Conservation (phyloP, 2,888 invertebrate species). For the Dione vanillae region DNA sequence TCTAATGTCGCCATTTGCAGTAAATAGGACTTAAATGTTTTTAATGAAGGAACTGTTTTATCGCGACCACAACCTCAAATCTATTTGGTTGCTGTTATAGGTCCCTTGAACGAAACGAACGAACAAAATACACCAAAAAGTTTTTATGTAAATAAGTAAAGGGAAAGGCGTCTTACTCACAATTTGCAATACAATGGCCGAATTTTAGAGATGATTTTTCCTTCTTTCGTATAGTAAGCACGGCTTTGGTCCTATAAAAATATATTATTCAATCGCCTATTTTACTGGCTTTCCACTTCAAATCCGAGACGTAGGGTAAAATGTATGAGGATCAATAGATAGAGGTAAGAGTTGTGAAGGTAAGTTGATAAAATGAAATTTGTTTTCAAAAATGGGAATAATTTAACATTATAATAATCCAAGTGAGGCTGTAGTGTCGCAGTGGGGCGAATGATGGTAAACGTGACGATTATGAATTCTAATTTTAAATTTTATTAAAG, state of each 20-base stretch:
- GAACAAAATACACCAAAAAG: slow-evolving; percentile 71
- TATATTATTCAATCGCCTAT: slow-evolving; percentile 82
- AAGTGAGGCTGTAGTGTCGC: background rate
- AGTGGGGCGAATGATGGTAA: too few species aligned
- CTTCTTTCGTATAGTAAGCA: slow-evolving; percentile 77
- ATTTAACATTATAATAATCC: background rate
- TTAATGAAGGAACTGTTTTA: slow-evolving; percentile 46
- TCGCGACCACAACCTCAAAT: slow-evolving; percentile 43
- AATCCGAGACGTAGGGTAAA: slow-evolving; percentile 73
- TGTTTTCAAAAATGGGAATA: slow-evolving; percentile 3
- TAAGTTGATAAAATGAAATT: slow-evolving; percentile 24
- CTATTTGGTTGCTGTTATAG: slow-evolving; percentile 46
- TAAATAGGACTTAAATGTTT: slow-evolving; percentile 44
- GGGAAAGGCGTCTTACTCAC: slow-evolving; percentile 76
- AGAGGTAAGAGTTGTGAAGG: slow-evolving; percentile 45
- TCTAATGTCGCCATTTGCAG: slow-evolving; percentile 42
- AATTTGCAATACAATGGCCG: slow-evolving; percentile 82
- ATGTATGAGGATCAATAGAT: slow-evolving; percentile 70
- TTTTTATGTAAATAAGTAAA: slow-evolving; percentile 79
- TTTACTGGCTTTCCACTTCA: slow-evolving; percentile 69
- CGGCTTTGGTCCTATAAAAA: slow-evolving; percentile 77
- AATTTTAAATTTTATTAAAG: too few species aligned
- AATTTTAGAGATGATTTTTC: slow-evolving; percentile 80
- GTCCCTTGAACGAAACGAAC: slow-evolving; percentile 61
- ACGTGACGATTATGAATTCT: too few species aligned